Evolutionary conservation across 1,140 invertebrate genomes (phyloP).

Genomic region (Agrilus planipennis): DNA sequence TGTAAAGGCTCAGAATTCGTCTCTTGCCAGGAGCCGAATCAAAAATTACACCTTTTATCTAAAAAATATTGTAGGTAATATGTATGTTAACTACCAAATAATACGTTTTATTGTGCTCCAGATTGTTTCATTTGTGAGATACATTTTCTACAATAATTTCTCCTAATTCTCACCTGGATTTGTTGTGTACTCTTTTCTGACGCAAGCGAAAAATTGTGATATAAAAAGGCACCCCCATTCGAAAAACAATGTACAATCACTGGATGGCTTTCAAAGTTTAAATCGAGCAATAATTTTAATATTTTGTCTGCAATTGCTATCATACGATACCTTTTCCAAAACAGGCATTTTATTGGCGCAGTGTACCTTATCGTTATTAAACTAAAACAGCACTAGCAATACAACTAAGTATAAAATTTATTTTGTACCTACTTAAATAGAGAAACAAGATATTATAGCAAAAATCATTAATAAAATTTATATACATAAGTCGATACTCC

Average conservation of each 20-base stretch:
- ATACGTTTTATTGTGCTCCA: too few relatives aligned
- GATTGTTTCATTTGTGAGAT: too few relatives aligned
- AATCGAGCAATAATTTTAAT: slow-evolving; percentile 52
- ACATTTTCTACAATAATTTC: too few relatives aligned
- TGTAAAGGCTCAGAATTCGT: slow-evolving; percentile 41
- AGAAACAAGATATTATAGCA: too few relatives aligned
- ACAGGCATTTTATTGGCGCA: slow-evolving; percentile 53
- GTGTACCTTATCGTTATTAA: slow-evolving; percentile 64
- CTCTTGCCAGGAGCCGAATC: slow-evolving; percentile 61
- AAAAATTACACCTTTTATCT: slow-evolving; percentile 61
- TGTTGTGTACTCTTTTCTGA: slow-evolving; percentile 38
- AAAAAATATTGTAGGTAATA: slow-evolving; percentile 24
- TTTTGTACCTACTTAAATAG: not conserved
- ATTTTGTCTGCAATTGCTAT: slow-evolving; percentile 49
- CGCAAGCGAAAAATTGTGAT: slow-evolving; percentile 50
- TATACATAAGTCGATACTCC: too few relatives aligned
- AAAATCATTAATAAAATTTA: too few relatives aligned
- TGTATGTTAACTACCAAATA: too few relatives aligned
- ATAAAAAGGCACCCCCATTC: slow-evolving; percentile 62
- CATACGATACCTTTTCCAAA: slow-evolving; percentile 49
- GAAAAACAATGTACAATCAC: slow-evolving; percentile 72
- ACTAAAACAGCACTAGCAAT: slow-evolving; percentile 33
- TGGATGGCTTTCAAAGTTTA: slow-evolving; percentile 55
- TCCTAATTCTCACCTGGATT: slow-evolving; percentile 33
- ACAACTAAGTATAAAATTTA: slow-evolving; percentile 2